Conservation (phyloP, 1,140 invertebrate species). For the Pseudomyrmex cubaensis region DNA sequence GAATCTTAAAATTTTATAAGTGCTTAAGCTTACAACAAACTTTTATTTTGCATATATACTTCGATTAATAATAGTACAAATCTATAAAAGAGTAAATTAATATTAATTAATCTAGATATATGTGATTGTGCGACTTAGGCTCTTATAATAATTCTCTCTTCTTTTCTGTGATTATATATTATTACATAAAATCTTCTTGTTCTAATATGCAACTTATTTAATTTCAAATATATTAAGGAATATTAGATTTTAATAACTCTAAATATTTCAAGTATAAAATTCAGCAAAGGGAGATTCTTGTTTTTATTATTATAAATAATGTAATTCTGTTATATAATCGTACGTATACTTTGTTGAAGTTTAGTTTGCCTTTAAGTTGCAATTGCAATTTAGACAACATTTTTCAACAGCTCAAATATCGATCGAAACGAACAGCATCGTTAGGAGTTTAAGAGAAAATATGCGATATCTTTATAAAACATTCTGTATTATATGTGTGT, state of each 20-base stretch:
- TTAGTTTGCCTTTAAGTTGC: conserved; percentile 11
- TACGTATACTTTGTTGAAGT: conserved; percentile 21
- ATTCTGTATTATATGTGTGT: conserved; percentile 30
- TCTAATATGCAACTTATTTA: conserved; percentile 36
- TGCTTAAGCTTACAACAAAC: too few relatives aligned
- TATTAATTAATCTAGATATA: conserved; percentile 22
- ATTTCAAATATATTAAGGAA: conserved; percentile 38
- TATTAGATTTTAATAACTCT: conserved; percentile 22
- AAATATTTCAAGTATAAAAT: conserved; percentile 13
- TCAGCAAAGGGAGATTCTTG: conserved; percentile 21
- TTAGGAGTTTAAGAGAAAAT: conserved; percentile 2
- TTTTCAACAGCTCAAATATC: not conserved
- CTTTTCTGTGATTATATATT: conserved; percentile 31
- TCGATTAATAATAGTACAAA: conserved; percentile 29
- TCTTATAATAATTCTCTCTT: not conserved
- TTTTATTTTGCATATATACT: conserved; percentile 63
- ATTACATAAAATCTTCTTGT: conserved; percentile 14
- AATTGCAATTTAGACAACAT: not conserved
- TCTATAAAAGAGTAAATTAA: conserved; percentile 27
- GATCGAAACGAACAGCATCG: not conserved
- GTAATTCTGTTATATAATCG: conserved; percentile 13
- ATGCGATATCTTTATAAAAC: conserved; percentile 1
- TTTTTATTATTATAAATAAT: conserved; percentile 3
- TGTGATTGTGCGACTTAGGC: not conserved
- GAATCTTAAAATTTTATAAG: not conserved